Base-by-base conservation (phyloP, 2,797 vertebrate species). In the Oreochromis grahami region DNA sequence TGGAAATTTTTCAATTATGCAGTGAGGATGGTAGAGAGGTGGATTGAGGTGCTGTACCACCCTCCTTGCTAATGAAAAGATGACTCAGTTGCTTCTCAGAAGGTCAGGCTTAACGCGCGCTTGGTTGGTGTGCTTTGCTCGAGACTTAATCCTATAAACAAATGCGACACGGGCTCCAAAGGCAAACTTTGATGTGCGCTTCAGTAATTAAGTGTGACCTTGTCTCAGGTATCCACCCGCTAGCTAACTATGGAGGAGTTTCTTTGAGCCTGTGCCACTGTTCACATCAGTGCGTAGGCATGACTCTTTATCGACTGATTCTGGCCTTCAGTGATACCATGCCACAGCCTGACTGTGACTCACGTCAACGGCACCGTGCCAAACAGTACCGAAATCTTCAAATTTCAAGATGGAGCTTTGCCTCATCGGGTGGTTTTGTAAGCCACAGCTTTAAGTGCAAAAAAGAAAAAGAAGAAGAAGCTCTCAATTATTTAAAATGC, bases 101-200 rank as follows among this genome's bases (percentile, higher is more conserved):
- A 90, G 92, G 90, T 94, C 93, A 87, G 89, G 85, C 82, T 92
- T 89, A 83, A 90, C 89, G 90, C 88, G 86, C 76, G 92, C 90
- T 87, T 77, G 82, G 78, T 88, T 77, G 88, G 88, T 92, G 92
- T 89, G 89, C 90, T 91, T 89, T 86, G 90, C 89, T 53, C 55
- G 85, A 85, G 89, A 92, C 90, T 89, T 95, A 95, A 95, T 96
- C 94, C 92, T 55, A 93, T 95, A 95, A 95, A 95, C 93, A 95
- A 93, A 96, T 89, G 89, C 70, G 91, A 91, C 91, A 91, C 79
- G 52, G 93, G 48, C 91, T 92, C 86, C 89, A 90, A 92, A 93
- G 92, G 88, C 90, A 94, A 94, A 95, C 94, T 95, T 94, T 94
- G 93, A 96, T 94, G 93, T 91, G 93, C 63, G 88, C 81, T 85